Conservation (phyloP, 2,888 invertebrate genomes). For the Hydriomena furcata region DNA sequence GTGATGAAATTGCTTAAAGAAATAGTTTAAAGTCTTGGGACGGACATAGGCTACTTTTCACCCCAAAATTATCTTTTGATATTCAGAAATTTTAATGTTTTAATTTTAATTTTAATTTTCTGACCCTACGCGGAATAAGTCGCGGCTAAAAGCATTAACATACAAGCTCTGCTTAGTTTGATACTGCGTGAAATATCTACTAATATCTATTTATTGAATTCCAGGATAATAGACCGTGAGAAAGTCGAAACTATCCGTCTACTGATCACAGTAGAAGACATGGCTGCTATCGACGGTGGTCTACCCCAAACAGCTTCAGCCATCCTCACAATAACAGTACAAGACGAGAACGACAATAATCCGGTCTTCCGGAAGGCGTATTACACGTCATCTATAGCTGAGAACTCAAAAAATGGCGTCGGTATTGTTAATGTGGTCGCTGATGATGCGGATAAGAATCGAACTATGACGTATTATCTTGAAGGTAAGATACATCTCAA, state of each 20-base stretch:
- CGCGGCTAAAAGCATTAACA: too few species aligned
- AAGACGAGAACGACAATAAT: constrained; percentile 95
- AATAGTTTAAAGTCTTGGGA: too few species aligned
- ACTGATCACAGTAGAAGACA: constrained; percentile 91
- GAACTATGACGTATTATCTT: constrained; percentile 90
- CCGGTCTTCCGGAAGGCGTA: constrained; percentile 92
- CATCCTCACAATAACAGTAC: constrained; percentile 88
- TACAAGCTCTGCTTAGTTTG: too few species aligned
- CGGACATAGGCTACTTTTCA: too few species aligned
- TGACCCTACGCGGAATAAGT: too few species aligned
- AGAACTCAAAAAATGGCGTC: constrained; percentile 94
- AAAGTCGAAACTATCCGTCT: constrained; percentile 91
- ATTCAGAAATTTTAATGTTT: too few species aligned
- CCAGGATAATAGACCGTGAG: constrained; percentile 91
- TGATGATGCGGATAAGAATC: constrained; percentile 94
- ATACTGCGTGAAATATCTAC: too few species aligned
- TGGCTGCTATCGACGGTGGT: constrained; percentile 89
- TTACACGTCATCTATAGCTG: constrained; percentile 91
- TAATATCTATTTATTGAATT: constrained; percentile 30
- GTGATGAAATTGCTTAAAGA: too few species aligned
- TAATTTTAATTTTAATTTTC: too few species aligned
- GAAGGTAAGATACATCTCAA: too few species aligned
- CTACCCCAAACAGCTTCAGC: constrained; percentile 88
- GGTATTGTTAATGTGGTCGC: constrained; percentile 91
- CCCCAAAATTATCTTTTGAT: too few species aligned